phyloP scores from a whole-genome alignment of 2,113 vertebrate species.

The Onychostruthus taczanowskii region DNA sequence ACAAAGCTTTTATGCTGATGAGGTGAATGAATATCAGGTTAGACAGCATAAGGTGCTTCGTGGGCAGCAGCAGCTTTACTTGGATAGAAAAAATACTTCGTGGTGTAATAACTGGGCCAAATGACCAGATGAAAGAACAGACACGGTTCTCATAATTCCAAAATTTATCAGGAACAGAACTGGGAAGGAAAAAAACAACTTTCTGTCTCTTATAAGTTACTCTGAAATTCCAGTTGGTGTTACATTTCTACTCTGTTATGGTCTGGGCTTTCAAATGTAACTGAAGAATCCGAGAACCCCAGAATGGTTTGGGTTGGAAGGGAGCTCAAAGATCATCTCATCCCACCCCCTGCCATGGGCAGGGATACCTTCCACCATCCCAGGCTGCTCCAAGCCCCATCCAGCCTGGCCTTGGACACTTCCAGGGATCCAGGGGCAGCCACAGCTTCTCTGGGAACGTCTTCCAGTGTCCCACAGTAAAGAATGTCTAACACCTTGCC shows the following conservation, averaged over 20 bases:
- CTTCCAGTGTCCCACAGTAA: background rate
- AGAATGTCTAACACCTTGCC: background rate
- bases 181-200: background rate
- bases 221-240: background rate
- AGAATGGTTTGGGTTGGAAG: background rate
- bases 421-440: background rate
- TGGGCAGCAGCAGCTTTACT: background rate
- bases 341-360: background rate
- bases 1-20: too few species aligned
- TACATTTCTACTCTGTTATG: background rate
- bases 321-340: rapidly evolving
- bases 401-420: background rate
- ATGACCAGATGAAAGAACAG: background rate
- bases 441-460: background rate
- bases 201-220: background rate
- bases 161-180: background rate
- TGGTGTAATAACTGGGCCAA: background rate
- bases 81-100: background rate
- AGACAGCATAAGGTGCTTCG: background rate
- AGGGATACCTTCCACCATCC: rapidly evolving
- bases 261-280: background rate
- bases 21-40: rapidly evolving
- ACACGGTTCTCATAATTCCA: background rate
- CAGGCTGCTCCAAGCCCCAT: rapidly evolving
- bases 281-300: background rate